These are phyloP conservation scores for Urocyon cinereoargenteus DNA, from an alignment of 2,797 vertebrate species.

Conservation along the genomic window DNA sequence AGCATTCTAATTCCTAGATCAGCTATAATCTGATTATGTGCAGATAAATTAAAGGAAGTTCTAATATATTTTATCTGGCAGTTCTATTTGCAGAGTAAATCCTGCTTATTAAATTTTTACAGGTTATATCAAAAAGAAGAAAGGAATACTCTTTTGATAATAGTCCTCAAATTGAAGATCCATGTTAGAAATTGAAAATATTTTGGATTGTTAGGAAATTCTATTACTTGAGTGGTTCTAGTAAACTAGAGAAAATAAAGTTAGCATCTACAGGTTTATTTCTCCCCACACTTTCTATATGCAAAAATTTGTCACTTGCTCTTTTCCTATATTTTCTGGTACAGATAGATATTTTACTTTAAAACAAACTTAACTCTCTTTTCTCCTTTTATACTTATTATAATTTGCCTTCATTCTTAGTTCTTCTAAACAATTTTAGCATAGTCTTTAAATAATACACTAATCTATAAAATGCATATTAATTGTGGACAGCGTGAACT, in stretches of 20 bases:
- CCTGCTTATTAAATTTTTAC: background rate
- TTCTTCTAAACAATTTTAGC: background rate
- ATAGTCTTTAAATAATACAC: background rate
- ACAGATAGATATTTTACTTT: background rate
- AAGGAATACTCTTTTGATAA: background rate
- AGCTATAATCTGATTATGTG: background rate
- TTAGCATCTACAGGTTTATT: background rate
- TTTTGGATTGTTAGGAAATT: background rate
- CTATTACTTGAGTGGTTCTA: background rate
- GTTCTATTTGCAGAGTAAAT: constrained; percentile 13
- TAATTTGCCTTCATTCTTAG: background rate
- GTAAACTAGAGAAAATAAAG: constrained; percentile 6
- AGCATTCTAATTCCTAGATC: constrained; percentile 22
- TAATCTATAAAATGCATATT: background rate
- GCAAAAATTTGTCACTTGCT: background rate
- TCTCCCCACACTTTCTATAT: background rate
- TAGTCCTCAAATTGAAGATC: background rate
- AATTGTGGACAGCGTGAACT: background rate
- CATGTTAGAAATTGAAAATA: background rate
- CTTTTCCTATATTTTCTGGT: background rate
- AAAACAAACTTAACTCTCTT: background rate
- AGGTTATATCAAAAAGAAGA: background rate
- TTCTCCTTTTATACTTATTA: background rate
- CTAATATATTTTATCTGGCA: constrained; percentile 9
- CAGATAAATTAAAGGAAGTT: background rate